These are phyloP conservation scores for Lagopus leucura DNA, from an alignment of 2,113 vertebrate genomes.

Conservation along the genomic window DNA sequence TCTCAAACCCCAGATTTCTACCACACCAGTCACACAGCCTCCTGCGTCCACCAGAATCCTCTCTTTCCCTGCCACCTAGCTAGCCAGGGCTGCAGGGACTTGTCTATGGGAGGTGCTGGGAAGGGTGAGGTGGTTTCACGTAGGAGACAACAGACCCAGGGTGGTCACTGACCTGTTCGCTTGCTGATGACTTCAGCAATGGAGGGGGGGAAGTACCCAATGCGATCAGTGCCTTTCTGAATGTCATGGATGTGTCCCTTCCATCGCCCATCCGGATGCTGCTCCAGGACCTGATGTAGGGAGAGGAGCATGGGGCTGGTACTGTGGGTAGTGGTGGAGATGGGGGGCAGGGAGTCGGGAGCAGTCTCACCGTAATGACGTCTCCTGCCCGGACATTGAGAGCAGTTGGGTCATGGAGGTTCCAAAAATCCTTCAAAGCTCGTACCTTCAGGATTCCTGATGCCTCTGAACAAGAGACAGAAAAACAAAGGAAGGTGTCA, in stretches of 20 bases:
- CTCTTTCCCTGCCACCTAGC: neutral
- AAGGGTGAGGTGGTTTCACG: neutral
- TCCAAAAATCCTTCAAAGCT: slow-evolving; percentile 97
- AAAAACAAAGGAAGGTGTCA: neutral
- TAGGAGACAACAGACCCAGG: neutral
- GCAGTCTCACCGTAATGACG: slow-evolving; percentile 88
- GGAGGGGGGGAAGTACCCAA: slow-evolving; percentile 94
- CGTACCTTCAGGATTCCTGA: slow-evolving; percentile 93
- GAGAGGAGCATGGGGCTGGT: neutral
- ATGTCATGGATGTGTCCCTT: slow-evolving; percentile 94
- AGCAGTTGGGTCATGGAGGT: slow-evolving; percentile 94
- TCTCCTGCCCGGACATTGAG: slow-evolving; percentile 94
- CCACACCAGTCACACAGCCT: neutral
- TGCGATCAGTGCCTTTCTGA: slow-evolving; percentile 90
- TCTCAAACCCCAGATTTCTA: neutral
- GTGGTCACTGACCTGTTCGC: slow-evolving; percentile 79
- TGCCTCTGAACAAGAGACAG: slow-evolving; percentile 83
- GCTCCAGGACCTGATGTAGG: slow-evolving; percentile 88
- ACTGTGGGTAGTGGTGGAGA: neutral
- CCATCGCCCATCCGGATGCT: slow-evolving; percentile 93
- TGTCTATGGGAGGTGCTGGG: neutral
- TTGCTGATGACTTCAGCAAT: slow-evolving; percentile 96
- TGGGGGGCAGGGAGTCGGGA: neutral
- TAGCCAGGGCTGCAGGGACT: neutral
- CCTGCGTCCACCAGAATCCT: neutral